A percentile compares a stretch with the other conserved stretches of the same genome.
Evolutionary conservation across 2,888 invertebrate species (phyloP).

Genomic region (Aleiodes testaceus): DNA sequence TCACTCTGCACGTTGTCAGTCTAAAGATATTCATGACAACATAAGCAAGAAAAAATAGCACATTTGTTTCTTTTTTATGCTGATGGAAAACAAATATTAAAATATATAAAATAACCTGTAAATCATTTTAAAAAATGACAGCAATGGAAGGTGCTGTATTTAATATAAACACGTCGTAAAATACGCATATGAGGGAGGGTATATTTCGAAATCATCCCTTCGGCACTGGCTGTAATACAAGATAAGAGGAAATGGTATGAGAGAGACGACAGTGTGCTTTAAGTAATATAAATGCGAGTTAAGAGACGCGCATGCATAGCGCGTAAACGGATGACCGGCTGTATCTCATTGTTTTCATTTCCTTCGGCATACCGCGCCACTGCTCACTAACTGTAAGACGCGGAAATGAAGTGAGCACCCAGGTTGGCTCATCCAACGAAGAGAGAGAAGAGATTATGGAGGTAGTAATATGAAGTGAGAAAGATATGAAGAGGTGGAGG

Average conservation of each 20-base stretch:
- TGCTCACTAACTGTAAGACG: conserved; percentile 67
- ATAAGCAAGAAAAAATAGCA: too few species aligned
- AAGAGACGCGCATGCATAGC: conserved; percentile 61
- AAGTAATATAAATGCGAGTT: conserved; percentile 71
- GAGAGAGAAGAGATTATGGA: conserved; percentile 8
- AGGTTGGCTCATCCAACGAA: conserved; percentile 31
- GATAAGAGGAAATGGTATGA: neutral
- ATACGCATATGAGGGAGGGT: neutral
- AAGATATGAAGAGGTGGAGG: neutral
- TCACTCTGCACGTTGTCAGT: too few species aligned
- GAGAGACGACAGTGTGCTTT: conserved; percentile 42
- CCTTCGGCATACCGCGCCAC: conserved; percentile 67
- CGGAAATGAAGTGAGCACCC: conserved; percentile 72
- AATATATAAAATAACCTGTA: neutral
- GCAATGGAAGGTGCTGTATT: conserved; percentile 9
- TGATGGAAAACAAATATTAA: neutral
- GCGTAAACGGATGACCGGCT: conserved; percentile 72
- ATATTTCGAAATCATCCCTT: conserved; percentile 16
- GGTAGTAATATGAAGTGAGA: neutral
- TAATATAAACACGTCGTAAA: conserved; percentile 11
- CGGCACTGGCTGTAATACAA: conserved; percentile 7
- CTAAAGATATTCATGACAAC: too few species aligned
- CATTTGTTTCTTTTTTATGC: neutral
- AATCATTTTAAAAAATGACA: neutral
- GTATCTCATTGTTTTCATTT: conserved; percentile 74